phyloP scores from a whole-genome alignment of 2,113 vertebrate genomes.

The Baryphthengus martii region DNA sequence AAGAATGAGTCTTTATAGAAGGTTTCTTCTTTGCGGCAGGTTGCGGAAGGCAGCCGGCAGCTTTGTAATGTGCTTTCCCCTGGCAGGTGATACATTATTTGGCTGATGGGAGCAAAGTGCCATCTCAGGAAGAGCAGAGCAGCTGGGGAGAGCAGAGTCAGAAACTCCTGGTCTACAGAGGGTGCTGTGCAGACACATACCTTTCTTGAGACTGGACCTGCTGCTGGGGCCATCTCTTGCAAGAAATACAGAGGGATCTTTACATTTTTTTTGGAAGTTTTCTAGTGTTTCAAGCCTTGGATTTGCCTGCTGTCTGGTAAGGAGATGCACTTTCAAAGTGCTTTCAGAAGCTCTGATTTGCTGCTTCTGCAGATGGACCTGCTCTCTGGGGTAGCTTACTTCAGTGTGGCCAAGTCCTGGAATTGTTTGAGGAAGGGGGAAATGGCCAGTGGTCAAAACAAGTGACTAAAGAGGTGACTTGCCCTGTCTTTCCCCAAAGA shows the following conservation, averaged over 20 bases:
- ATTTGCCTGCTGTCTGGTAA: not conserved
- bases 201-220: fast-evolving
- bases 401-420: not conserved
- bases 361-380: not conserved
- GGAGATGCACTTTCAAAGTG: not conserved
- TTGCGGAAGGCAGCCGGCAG: not conserved
- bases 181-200: not conserved
- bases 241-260: not conserved
- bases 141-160: not conserved
- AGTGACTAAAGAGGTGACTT: not conserved
- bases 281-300: not conserved
- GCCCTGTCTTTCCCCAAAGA: not conserved
- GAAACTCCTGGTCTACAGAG: not conserved
- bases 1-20: not conserved
- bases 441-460: not conserved
- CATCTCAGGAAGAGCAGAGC: not conserved
- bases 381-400: not conserved
- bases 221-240: not conserved
- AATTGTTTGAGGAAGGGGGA: not conserved
- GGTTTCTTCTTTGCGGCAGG: not conserved
- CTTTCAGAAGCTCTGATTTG: not conserved
- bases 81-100: fast-evolving
- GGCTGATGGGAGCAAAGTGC: not conserved
- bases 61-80: not conserved
- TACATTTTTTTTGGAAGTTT: not conserved